phyloP scores from a whole-genome alignment of 2,888 invertebrate species.

The Sphaerophoria taeniata region DNA sequence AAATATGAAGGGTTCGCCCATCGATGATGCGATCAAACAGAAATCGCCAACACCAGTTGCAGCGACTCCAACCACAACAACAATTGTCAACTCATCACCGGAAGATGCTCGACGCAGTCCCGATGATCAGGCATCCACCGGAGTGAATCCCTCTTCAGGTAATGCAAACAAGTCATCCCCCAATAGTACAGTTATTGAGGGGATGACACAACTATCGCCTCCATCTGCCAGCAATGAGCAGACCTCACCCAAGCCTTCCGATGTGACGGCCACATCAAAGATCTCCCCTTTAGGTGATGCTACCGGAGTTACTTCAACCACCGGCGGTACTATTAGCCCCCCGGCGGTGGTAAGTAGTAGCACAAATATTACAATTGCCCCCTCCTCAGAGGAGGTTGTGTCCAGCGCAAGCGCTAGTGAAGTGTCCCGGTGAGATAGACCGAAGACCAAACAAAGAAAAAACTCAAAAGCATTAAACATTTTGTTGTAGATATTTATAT shows the following conservation, averaged over 20 bases:
- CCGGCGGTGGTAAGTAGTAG: conserved; percentile 82
- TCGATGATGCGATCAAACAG: conserved; percentile 69
- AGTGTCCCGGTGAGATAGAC: conserved; percentile 57
- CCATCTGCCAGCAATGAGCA: conserved; percentile 74
- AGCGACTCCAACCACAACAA: conserved; percentile 67
- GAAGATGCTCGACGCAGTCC: conserved; percentile 77
- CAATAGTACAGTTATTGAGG: conserved; percentile 64
- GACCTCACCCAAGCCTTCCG: conserved; percentile 66
- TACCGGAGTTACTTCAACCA: conserved; percentile 81
- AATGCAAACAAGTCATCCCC: conserved; percentile 75
- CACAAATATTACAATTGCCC: conserved; percentile 77
- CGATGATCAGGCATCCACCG: conserved; percentile 65
- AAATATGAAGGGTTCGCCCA: conserved; percentile 55
- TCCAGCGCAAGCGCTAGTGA: conserved; percentile 78
- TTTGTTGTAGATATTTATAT: conserved; percentile 49
- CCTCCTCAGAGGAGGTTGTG: conserved; percentile 78
- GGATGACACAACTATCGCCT: conserved; percentile 62
- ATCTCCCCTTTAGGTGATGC: conserved; percentile 73
- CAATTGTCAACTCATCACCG: conserved; percentile 68
- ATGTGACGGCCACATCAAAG: conserved; percentile 56
- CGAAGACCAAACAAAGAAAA: background rate
- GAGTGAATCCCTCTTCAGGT: conserved; percentile 75
- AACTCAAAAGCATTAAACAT: conserved; percentile 10
- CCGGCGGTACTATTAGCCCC: conserved; percentile 80
- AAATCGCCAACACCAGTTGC: conserved; percentile 77